A percentile compares a stretch with the other conserved stretches of the same genome.
Evolutionary conservation across 2,797 vertebrate genomes (phyloP).

Genomic region (Acanthis flammea): DNA sequence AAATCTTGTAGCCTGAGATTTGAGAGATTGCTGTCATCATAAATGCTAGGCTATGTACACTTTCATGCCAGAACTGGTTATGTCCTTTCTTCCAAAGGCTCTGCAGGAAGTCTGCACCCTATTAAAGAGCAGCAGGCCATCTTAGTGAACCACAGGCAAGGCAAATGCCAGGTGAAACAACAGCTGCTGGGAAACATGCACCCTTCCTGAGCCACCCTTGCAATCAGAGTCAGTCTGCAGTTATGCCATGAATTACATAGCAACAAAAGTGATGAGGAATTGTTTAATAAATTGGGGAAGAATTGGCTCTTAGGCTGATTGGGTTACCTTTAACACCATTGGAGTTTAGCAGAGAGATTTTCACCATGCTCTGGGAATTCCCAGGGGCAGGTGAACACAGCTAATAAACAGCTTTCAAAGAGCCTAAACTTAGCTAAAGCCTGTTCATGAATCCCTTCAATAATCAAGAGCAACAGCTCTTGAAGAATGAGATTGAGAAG

Average conservation of each 20-base stretch:
- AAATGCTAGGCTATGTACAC: not conserved
- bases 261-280: not conserved
- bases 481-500: not conserved
- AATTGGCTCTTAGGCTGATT: not conserved
- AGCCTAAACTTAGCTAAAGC: not conserved
- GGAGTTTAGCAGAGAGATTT: constrained; percentile 17
- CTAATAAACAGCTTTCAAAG: not conserved
- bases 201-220: not conserved
- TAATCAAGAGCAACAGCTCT: not conserved
- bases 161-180: not conserved
- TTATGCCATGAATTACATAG: not conserved
- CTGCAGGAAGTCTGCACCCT: not conserved
- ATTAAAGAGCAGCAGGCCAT: not conserved
- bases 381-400: not conserved
- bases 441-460: not conserved
- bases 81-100: not conserved
- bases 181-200: not conserved
- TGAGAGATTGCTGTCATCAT: not conserved
- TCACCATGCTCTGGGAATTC: not conserved
- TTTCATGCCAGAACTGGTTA: not conserved
- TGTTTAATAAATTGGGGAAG: not conserved
- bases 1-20: not conserved
- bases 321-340: not conserved
- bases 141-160: not conserved
- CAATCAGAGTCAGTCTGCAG: not conserved